A percentile compares a stretch with the other conserved stretches of the same genome.
Conservation (phyloP, 1,140 invertebrate genomes). For the Hermetia illucens region DNA sequence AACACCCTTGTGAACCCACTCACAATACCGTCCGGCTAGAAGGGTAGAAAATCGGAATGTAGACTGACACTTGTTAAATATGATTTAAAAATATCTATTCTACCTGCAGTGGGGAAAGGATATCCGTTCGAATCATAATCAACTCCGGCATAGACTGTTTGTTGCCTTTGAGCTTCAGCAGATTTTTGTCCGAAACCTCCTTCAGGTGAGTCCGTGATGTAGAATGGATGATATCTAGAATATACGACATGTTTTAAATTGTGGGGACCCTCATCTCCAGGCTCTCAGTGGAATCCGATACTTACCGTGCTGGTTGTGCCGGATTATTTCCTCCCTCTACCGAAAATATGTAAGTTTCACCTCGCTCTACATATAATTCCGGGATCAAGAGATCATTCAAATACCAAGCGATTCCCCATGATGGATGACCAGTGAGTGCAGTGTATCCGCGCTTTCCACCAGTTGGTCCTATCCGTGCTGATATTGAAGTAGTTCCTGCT, state of each 20-base stretch:
- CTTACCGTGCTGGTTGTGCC: slow-evolving; percentile 46
- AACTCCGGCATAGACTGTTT: slow-evolving; percentile 69
- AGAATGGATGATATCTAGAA: slow-evolving; percentile 78
- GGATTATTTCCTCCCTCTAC: slow-evolving; percentile 66
- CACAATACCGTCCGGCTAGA: slow-evolving; percentile 24
- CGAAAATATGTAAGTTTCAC: slow-evolving; percentile 75
- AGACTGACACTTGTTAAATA: not conserved
- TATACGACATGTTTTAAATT: no score
- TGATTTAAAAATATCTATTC: slow-evolving; percentile 5
- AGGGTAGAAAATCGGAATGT: not conserved
- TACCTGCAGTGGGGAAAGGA: slow-evolving; percentile 62
- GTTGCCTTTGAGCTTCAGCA: slow-evolving; percentile 46
- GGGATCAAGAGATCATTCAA: slow-evolving; percentile 84
- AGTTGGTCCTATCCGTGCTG: slow-evolving; percentile 66
- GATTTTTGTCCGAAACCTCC: slow-evolving; percentile 70
- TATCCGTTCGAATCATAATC: slow-evolving; percentile 57
- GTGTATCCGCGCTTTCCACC: slow-evolving; percentile 68
- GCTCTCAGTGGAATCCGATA: no score
- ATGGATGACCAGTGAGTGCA: slow-evolving; percentile 63
- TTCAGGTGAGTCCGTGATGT: slow-evolving; percentile 74
- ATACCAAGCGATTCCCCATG: slow-evolving; percentile 88
- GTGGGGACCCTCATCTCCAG: no score
- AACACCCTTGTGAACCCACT: slow-evolving; percentile 23
- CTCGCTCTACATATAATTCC: slow-evolving; percentile 77
- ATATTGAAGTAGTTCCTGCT: slow-evolving; percentile 45